Evolutionary conservation across 2,888 invertebrate genomes (phyloP), one percentile per base, ranked within the genome.

Genomic region (Celastrina argiolus): DNA sequence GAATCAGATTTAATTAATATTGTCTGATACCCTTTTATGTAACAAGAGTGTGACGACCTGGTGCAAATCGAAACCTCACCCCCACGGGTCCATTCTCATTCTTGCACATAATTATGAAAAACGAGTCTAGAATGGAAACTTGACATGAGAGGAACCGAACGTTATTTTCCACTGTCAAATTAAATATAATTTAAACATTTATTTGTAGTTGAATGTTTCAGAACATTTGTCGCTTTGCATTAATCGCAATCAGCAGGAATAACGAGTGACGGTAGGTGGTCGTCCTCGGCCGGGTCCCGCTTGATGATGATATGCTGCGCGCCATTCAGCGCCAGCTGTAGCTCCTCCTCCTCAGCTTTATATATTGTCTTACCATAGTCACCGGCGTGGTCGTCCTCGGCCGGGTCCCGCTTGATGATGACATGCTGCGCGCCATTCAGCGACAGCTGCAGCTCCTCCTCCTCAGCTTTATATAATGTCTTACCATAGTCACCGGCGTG

Each of bases 291-390:
- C 12, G 85, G 87, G 69, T 92, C 91, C 75, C 95, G 91, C 80
- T 94, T 96, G 85, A 94, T 97, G 74, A 97, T 94, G 69, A 97
- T 93, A 81, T 97, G 97, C 71, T 94, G 94, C 64, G 93, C 93
- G 39, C 91, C 92, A 72, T 83, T 85, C 63, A 92, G 83, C 69
- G 84, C 89, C 68, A 78, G 80, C 75, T 75, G 83, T 61, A 90
- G 72, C 16, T 75, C 76, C 36, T 82, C 79, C 5, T 31, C 6
- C n/a, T n/a, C n/a, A n/a, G n/a, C n/a, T n/a, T n/a, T n/a, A n/a
- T n/a, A n/a, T n/a, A n/a, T n/a, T n/a, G n/a, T n/a, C n/a, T n/a
- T n/a, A n/a, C n/a, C n/a, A n/a, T n/a, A n/a, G n/a, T n/a, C n/a
- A n/a, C n/a, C n/a, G n/a, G n/a, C n/a, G n/a, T n/a, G n/a, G n/a